Conservation (phyloP, 2,888 invertebrate species). For the Hydropsyche betteni region DNA sequence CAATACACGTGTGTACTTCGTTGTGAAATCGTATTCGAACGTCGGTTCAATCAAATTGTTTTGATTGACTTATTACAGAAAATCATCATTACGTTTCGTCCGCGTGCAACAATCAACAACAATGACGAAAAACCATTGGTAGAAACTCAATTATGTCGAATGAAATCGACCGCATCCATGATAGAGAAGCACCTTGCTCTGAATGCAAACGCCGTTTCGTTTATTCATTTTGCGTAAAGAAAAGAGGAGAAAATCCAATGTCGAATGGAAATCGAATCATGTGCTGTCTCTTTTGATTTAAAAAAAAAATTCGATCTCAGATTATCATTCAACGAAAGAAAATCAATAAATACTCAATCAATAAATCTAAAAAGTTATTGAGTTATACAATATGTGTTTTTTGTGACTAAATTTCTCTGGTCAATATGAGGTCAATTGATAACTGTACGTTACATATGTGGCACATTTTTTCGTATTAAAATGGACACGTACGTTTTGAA, state of each 20-base stretch:
- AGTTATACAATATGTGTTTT: too few species aligned
- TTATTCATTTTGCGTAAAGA: slow-evolving; percentile 6
- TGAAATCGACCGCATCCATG: background rate
- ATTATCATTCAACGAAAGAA: too few species aligned
- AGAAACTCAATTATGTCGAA: slow-evolving; percentile 17
- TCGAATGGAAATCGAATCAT: background rate
- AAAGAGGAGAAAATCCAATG: background rate
- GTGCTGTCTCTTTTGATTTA: too few species aligned
- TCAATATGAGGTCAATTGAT: background rate
- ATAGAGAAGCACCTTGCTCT: background rate
- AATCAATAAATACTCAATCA: too few species aligned
- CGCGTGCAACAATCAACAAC: slow-evolving; percentile 12
- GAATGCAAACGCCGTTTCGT: background rate
- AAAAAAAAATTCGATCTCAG: too few species aligned
- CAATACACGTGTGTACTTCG: background rate
- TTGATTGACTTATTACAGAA: slow-evolving; percentile 27
- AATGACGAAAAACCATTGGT: slow-evolving; percentile 20
- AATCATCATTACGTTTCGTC: slow-evolving; percentile 13
- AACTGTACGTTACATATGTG: background rate
- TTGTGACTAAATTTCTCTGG: too few species aligned
- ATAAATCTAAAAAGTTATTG: too few species aligned
- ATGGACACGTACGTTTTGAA: background rate
- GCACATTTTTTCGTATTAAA: background rate
- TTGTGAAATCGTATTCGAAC: slow-evolving; percentile 8
- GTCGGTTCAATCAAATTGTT: slow-evolving; percentile 13